Conservation (phyloP, 2,797 vertebrate genomes). For the Cynopterus sphinx region DNA sequence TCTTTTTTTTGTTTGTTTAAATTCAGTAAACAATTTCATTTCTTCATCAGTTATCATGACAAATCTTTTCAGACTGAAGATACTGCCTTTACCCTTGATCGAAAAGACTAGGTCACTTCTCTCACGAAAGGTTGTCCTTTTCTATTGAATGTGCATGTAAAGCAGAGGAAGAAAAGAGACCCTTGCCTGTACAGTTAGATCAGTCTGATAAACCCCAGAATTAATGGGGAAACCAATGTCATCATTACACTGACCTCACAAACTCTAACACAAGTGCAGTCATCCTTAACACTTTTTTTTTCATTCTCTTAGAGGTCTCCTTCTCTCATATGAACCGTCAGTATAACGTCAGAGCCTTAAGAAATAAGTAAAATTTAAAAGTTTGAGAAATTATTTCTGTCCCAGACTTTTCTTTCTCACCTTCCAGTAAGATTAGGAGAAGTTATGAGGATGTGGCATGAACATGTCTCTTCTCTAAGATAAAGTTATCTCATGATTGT, state of each 20-base stretch:
- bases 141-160: not conserved
- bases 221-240: not conserved
- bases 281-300: not conserved
- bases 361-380: not conserved
- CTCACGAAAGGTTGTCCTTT: not conserved
- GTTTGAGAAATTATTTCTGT: not conserved
- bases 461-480: not conserved
- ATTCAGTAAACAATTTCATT: not conserved
- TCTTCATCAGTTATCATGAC: not conserved
- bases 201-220: not conserved
- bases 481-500: not conserved
- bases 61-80: not conserved
- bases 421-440: not conserved
- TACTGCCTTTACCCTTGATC: not conserved
- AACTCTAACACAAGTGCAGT: not conserved
- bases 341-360: not conserved
- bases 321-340: not conserved
- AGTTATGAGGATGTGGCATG: not conserved
- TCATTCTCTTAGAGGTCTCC: not conserved
- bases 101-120: not conserved
- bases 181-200: not conserved
- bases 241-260: not conserved
- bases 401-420: not conserved
- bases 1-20: not conserved
- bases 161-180: not conserved